Percentiles rank a stretch among this genome's conserved stretches.
These are phyloP conservation scores for Drosophila mojavensis DNA, from an alignment of 1,140 invertebrate genomes.

Conservation along the genomic window DNA sequence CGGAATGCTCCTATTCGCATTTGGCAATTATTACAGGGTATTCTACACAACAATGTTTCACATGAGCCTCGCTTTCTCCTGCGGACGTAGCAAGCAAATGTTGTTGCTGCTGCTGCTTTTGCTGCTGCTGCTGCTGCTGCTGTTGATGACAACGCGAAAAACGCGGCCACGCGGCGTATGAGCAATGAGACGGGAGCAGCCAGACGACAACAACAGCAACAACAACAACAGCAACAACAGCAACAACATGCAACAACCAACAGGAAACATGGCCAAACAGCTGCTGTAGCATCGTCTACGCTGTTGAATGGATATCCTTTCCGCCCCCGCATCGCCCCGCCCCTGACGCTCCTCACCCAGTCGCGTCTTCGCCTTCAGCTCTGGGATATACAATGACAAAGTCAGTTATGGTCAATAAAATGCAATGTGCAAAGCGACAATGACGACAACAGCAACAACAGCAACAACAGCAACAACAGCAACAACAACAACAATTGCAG, in stretches of 20 bases:
- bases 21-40: not conserved
- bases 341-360: not conserved
- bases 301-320: slow-evolving; percentile 22
- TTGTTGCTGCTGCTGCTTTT: slow-evolving; percentile 17
- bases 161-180: slow-evolving; percentile 69
- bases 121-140: slow-evolving; percentile 18
- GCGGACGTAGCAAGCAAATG: slow-evolving; percentile 25
- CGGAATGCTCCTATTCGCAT: too few relatives aligned
- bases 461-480: not conserved
- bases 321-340: not conserved
- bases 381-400: slow-evolving; percentile 66
- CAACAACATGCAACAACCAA: slow-evolving; percentile 9
- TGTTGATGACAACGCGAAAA: slow-evolving; percentile 64
- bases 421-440: slow-evolving; percentile 74
- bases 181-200: slow-evolving; percentile 49
- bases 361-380: not conserved
- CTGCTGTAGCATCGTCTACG: slow-evolving; percentile 16
- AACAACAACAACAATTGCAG: slow-evolving; percentile 1
- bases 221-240: not conserved
- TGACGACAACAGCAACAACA: slow-evolving; percentile 41
- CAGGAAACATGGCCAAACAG: slow-evolving; percentile 38
- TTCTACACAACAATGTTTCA: slow-evolving; percentile 64
- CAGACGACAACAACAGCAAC: slow-evolving; percentile 26
- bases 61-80: slow-evolving; percentile 45
- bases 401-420: slow-evolving; percentile 83